Evolutionary conservation across 2,888 invertebrate genomes (phyloP), one percentile per base, ranked within the genome.

Genomic region (Hoplodrina ambigua): DNA sequence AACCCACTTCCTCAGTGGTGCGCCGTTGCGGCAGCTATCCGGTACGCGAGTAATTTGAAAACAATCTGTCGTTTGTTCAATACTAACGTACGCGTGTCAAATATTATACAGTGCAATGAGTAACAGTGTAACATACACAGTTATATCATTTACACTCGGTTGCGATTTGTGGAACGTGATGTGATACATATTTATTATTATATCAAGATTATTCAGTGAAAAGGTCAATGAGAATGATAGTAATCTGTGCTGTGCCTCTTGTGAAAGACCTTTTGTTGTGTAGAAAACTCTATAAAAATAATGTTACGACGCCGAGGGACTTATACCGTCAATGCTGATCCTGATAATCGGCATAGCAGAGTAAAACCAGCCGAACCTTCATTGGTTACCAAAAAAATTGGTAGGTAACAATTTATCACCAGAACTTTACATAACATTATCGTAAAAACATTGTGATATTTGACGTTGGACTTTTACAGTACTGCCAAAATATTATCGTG

Each of bases 291-390:
- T 75, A 74, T 69, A 84, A 83, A 81, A 85, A 91, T 75, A 75
- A 95, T 95, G 95, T 86, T 95, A 86, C 91, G 95, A 55, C 92
- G 94, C 57, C 93, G 95, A 68, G 95, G 95, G 72, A 94, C 92
- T 59, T 96, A 96, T 81, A 94, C 95, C 37, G 95, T 96, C 70
- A 96, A 95, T 83, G 90, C 92, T 78, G 92, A 92, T 69, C 85
- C 92, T 33, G 91, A 89, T 54, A 87, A 85, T 77, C 88, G 90
- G 71, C 87, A 87, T 69, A 86, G 83, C 69, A 89, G 83, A 79
- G 73, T 88, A 37, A 93, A 92, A 80, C 81, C 89, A 5, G 69
- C 86, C 15, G 91, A 90, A 65, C 73, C 88, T 11, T 82, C 90
- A 53, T 83, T 88, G 77, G 72, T 89, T 54, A 81, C 89, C 49